Evolutionary conservation across 1,140 invertebrate species (phyloP), one percentile per base, ranked within the genome.

Genomic region (Amphibalanus amphitrite): DNA sequence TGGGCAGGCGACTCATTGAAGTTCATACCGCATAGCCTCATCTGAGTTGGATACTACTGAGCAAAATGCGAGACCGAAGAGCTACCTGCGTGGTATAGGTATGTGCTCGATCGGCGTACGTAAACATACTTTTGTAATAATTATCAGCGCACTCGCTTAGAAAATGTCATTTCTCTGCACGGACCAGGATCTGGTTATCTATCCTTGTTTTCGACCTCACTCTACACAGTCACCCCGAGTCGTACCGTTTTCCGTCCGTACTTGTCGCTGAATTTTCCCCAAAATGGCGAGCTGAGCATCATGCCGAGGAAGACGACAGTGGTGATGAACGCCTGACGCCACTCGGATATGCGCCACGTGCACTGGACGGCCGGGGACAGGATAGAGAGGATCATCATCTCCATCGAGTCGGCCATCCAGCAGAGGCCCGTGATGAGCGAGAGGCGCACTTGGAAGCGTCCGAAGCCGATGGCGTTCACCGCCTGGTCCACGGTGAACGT

Each of bases 391-490:
- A 97, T 95, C 78, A 95, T 97, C 90, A 97, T 97, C 83, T 97
- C 95, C 94, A 97, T 97, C 65, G 92, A 94, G 81, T 98, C 95
- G 33, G 94, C 91, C 93, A 96, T 97, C 93, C 94, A 92, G 78
- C 91, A 93, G 6, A 93, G 81, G 0, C 91, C 91, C 40, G 91
- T 92, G 76, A 90, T 89, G 26, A 93, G 81, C 0, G 90, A 92
- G 28, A 93, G 78, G 78, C 95, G 94, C 0, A 96, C 87, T 87
- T 97, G 95, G 81, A 97, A 97, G 83, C 89, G 92, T 28, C 95
- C 95, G 85, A 97, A 97, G 10, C 95, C 95, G 72, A 97, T 84
- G 1, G 89, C 86, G 83, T 97, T 95, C n/a, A 97, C 92, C 69
- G 93, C 93, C 81, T 96, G 91, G 75, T 92, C 90, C 0, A 96